Evolutionary conservation across 2,113 vertebrate genomes (phyloP), one percentile per base, ranked within the genome.

Genomic region (Poecilia latipinna): DNA sequence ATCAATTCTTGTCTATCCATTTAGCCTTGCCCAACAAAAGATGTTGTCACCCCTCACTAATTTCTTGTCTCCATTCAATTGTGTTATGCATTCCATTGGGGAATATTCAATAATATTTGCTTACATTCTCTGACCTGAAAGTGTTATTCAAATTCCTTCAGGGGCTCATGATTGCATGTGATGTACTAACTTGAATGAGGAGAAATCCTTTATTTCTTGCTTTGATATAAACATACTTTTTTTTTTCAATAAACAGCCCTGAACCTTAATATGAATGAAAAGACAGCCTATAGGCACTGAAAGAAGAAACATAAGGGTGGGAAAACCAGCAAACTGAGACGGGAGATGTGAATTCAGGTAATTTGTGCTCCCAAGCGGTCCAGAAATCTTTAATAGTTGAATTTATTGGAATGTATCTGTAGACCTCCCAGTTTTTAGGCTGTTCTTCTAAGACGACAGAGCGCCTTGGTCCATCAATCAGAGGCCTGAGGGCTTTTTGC

Each of bases 31-130:
- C 80, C 39, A 72, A 88, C 89, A 91, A 90, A 91, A 89, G 87
- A 90, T 77, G 87, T 89, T 64, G 73, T 88, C 90, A 80, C 77
- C 80, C 85, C 51, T 84, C 69, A 91, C 86, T 88, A 87, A 92
- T 92, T 90, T 91, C 86, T 86, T n/a, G 2, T 85, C 83, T 86
- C 78, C 87, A 88, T 84, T 85, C 82, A 88, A 68, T 77, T 78
- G 90, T 82, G 77, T 82, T 77, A 13, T 61, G 51, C 80, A 86
- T 87, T 88, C 75, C 83, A 76, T 70, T 86, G 79, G 79, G 78
- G 78, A 77, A 69, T 61, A 75, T 76, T 91, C 82, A 89, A 62
- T 81, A 90, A 90, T 93, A 91, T 89, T 91, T 91, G 89, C 85
- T 82, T 48, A 65, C 75, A 87, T 79, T 88, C 82, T 74, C 70